These are phyloP conservation scores for Odontesthes bonariensis DNA, from an alignment of 2,113 vertebrate genomes.

Conservation along the genomic window DNA sequence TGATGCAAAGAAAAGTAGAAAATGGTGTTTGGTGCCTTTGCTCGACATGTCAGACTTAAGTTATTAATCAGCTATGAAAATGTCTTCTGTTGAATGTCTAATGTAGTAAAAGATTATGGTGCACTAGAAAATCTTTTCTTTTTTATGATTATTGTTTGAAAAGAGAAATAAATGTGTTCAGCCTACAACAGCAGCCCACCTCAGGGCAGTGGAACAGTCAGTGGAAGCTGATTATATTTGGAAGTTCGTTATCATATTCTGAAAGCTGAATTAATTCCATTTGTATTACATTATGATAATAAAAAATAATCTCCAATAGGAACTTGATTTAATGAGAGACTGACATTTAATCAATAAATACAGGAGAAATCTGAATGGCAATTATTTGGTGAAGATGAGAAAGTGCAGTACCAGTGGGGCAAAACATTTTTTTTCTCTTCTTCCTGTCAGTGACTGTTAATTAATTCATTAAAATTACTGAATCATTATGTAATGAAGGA, in stretches of 20 bases:
- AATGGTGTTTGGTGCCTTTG: neutral
- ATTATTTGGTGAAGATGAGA: slow-evolving; percentile 52
- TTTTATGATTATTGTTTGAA: neutral
- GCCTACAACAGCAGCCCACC: neutral
- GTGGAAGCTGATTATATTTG: slow-evolving; percentile 36
- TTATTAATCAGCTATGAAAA: slow-evolving; percentile 4
- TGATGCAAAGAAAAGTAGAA: neutral
- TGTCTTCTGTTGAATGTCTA: neutral
- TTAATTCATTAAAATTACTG: slow-evolving; percentile 73
- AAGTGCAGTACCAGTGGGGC: slow-evolving; percentile 25
- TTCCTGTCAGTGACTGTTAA: slow-evolving; percentile 58
- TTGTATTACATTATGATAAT: slow-evolving; percentile 56
- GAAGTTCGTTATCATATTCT: slow-evolving; percentile 50
- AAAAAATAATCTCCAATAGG: slow-evolving; percentile 40
- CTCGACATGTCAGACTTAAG: neutral
- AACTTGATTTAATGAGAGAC: slow-evolving; percentile 54
- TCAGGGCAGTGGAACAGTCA: neutral
- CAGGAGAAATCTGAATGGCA: slow-evolving; percentile 25
- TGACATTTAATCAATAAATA: slow-evolving; percentile 60
- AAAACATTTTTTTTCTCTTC: neutral
- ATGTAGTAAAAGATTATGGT: neutral
- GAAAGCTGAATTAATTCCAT: slow-evolving; percentile 31
- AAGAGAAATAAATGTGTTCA: neutral
- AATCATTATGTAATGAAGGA: slow-evolving; percentile 72
- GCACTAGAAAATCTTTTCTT: neutral